Evolutionary conservation across 1,140 invertebrate species (phyloP), one percentile per base, ranked within the genome.

Genomic region (Zaprionus gabonicus): DNA sequence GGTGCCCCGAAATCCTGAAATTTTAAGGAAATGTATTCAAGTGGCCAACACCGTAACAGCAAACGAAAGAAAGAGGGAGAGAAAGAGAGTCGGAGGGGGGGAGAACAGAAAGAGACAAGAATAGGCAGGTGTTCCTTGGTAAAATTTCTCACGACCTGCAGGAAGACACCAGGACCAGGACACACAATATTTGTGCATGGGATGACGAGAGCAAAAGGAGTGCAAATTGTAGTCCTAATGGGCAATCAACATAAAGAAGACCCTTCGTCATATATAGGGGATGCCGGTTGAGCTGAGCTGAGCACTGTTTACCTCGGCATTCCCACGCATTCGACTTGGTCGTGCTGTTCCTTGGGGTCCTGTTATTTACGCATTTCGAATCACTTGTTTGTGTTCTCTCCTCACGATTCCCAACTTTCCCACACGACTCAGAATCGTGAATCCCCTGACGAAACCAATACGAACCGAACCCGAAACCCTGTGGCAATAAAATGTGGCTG

Each of bases 121-220:
- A 77, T 76, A 76, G 91, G 91, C 91, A 92, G 91, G 91, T 92
- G 91, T 92, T 90, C 82, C 76, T 82, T 78, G 56, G 63, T 71
- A 92, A 92, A 86, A 91, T 92, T 92, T 92, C 91, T 92, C 91
- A 92, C 88, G 91, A 91, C 79, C 70, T 57, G 76, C 74, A 78
- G 80, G 71, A 87, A 78, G 20, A 20, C 20, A 20, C 20, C 23
- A 23, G 23, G 79, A 46, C 53, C 76, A 87, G 81, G 84, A 87
- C 68, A 60, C 41, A 59, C 73, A 44, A 57, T 71, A 65, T 76
- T 71, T 76, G 73, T 70, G 73, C 34, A 65, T 71, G 60, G 60
- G 60, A 71, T 71, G 46, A 62, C 23, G 71, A 57, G 38, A 63
- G 38, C 65, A 79, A 90, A 90, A 90, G 85, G 86, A 90, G 85